These are phyloP conservation scores for Cricetomys ansorgei DNA, from an alignment of 2,113 vertebrate species.

Conservation along the genomic window DNA sequence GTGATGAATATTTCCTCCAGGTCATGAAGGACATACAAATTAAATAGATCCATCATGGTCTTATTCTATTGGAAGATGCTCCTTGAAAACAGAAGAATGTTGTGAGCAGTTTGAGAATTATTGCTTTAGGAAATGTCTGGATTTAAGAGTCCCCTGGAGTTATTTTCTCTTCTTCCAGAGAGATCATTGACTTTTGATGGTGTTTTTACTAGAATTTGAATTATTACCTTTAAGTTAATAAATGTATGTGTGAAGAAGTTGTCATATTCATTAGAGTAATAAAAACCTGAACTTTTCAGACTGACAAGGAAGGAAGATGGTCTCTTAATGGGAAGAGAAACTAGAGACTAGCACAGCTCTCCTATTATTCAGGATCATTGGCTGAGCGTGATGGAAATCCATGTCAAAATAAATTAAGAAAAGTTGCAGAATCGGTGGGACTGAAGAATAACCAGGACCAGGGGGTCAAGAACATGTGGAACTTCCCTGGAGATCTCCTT, in stretches of 20 bases:
- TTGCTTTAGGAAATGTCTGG: slow-evolving; percentile 32
- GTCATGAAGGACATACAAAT: slow-evolving; percentile 45
- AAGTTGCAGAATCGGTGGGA: not conserved
- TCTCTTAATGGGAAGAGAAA: not conserved
- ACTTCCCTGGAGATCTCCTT: not conserved
- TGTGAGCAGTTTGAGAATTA: slow-evolving; percentile 23
- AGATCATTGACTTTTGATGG: slow-evolving; percentile 3
- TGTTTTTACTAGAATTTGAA: not conserved
- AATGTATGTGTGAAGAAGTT: slow-evolving; percentile 21
- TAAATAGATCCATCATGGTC: slow-evolving; percentile 35
- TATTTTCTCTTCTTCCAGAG: not conserved
- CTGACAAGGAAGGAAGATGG: not conserved
- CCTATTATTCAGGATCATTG: not conserved
- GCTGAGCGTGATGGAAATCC: not conserved
- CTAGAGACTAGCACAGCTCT: not conserved
- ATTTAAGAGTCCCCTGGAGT: slow-evolving; percentile 33
- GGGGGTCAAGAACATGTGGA: not conserved
- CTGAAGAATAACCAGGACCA: not conserved
- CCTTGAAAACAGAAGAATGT: slow-evolving; percentile 48
- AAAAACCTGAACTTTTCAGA: not conserved
- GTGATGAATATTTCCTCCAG: slow-evolving; percentile 26
- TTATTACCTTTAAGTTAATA: slow-evolving; percentile 16
- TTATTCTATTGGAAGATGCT: slow-evolving; percentile 20
- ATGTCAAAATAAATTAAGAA: slow-evolving; percentile 1
- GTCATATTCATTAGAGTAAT: not conserved